Conservation (phyloP, 2,797 vertebrate species). For the Simalia tracyae region DNA sequence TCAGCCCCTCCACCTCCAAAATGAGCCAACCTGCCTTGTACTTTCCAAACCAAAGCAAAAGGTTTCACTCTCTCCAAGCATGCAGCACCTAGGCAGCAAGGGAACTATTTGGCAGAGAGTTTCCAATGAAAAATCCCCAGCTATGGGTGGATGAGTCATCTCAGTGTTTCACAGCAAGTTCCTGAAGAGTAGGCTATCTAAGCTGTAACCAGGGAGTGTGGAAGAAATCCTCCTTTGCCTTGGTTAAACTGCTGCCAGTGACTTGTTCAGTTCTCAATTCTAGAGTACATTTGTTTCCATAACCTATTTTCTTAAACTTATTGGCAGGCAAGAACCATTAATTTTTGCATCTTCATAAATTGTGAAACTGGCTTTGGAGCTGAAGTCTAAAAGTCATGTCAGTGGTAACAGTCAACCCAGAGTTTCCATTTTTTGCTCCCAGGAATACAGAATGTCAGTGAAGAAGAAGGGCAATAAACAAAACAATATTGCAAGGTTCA, state of each 20-base stretch:
- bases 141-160: conserved; percentile 33
- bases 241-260: conserved; percentile 1
- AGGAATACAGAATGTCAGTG: neutral
- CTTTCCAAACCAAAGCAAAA: conserved; percentile 10
- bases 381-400: neutral
- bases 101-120: conserved; percentile 36
- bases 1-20: neutral
- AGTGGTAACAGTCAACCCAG: neutral
- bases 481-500: neutral
- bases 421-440: neutral
- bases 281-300: neutral
- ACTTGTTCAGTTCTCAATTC: neutral
- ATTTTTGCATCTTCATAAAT: neutral
- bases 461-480: neutral
- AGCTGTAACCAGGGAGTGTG: neutral
- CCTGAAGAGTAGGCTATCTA: conserved; percentile 37
- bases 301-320: neutral
- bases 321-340: neutral
- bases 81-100: conserved; percentile 40
- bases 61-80: neutral
- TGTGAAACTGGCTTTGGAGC: neutral
- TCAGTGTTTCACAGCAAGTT: conserved; percentile 33
- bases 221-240: conserved; percentile 7
- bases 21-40: neutral
- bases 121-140: conserved; percentile 33